These are phyloP conservation scores for Phthorimaea operculella DNA, from an alignment of 1,140 invertebrate species.

Conservation along the genomic window DNA sequence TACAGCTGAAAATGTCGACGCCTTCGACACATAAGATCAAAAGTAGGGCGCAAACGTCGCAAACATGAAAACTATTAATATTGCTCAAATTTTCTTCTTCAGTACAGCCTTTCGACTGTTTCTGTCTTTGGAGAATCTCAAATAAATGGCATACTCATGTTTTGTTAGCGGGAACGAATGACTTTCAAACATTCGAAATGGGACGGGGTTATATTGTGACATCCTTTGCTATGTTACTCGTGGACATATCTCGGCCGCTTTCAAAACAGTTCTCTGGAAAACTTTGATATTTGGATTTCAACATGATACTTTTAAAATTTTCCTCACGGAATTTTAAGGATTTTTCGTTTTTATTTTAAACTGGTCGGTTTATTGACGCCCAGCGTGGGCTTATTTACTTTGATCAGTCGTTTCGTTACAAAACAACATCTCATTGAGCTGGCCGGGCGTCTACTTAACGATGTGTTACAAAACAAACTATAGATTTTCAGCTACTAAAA, in stretches of 20 bases:
- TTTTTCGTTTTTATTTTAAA: neutral
- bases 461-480: too few species aligned
- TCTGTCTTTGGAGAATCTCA: neutral
- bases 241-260: conserved; percentile 35
- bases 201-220: conserved; percentile 17
- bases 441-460: too few species aligned
- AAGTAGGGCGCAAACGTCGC: too few species aligned
- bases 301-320: conserved; percentile 20
- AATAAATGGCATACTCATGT: conserved; percentile 1
- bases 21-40: too few species aligned
- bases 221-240: conserved; percentile 25
- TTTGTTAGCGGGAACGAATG: neutral
- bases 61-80: too few species aligned
- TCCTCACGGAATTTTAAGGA: neutral
- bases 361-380: neutral
- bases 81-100: too few species aligned
- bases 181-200: neutral
- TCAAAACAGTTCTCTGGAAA: conserved; percentile 28
- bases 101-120: neutral
- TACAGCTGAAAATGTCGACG: too few species aligned
- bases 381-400: neutral
- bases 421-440: too few species aligned
- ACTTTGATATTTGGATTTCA: conserved; percentile 12
- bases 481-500: too few species aligned
- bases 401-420: neutral